Evolutionary conservation across 2,888 invertebrate species (phyloP), one percentile per base, ranked within the genome.

Genomic region (Zhuqinia jingwanae): DNA sequence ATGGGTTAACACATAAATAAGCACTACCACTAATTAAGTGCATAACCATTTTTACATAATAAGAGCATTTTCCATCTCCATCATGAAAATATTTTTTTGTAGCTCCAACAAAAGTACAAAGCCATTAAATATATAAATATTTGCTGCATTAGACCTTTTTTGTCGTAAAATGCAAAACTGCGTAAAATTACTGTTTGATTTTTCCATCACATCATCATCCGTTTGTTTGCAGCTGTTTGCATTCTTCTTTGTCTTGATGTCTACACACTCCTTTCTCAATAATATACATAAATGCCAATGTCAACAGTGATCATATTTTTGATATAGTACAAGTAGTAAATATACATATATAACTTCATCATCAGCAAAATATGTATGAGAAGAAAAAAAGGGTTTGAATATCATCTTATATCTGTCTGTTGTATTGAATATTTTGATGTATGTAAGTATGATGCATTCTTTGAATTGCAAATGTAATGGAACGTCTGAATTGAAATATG

Each of bases 81-180:
- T 36, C 36, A 36, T n/a, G n/a, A n/a, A n/a, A n/a, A n/a, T n/a
- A n/a, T n/a, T n/a, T n/a, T n/a, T n/a, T n/a, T n/a, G n/a, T n/a
- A n/a, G n/a, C n/a, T n/a, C 22, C 13, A 58, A 25, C 58, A 1
- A 30, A 63, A n/a, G 30, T 27, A n/a, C 13, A 63, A 63, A 63
- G 30, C 27, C 15, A 27, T 63, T 63, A 63, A 63, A 63, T 63
- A 63, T 63, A 27, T 63, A 63, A 63, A 63, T 63, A 63, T 63
- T 63, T 63, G 60, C 30, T 63, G 56, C 20, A 36, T 36, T 3
- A 36, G 5, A 36, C 36, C 3, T 36, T 36, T 36, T 36, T 36
- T 56, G 5, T 56, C 20, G 56, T 20, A 56, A 63, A 25, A 22
- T 60, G 17, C 6, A 50, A 50, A 5, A 53, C 47, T 2, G n/a